phyloP scores from a whole-genome alignment of 2,797 vertebrate species.

The Onychomys arenicola region DNA sequence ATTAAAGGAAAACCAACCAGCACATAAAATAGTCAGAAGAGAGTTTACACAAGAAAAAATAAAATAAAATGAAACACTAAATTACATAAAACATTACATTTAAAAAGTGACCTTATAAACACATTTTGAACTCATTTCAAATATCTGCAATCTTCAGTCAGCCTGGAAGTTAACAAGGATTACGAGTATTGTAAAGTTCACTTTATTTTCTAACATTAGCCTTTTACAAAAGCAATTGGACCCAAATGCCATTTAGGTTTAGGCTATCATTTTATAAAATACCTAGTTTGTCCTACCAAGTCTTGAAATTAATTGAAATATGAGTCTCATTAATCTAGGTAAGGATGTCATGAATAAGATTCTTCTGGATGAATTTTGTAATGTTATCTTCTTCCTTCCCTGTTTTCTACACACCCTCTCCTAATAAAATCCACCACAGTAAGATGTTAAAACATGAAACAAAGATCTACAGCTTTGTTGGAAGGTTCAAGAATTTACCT shows the following conservation, averaged over 20 bases:
- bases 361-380: not conserved
- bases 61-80: conserved; percentile 35
- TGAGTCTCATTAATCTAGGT: not conserved
- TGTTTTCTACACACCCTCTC: not conserved
- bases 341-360: not conserved
- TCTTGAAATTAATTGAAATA: not conserved
- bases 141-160: not conserved
- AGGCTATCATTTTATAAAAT: not conserved
- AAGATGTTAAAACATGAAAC: not conserved
- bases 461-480: not conserved
- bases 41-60: conserved; percentile 12
- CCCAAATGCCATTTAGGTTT: conserved; percentile 25
- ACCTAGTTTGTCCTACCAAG: not conserved
- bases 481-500: not conserved
- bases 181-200: conserved; percentile 44
- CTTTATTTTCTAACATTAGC: conserved; percentile 50
- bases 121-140: not conserved
- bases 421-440: not conserved
- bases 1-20: not conserved
- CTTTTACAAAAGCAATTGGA: not conserved
- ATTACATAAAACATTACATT: conserved; percentile 52
- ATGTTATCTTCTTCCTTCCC: not conserved
- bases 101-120: conserved; percentile 52
- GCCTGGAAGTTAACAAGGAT: conserved; percentile 29
- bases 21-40: not conserved